Percentiles rank a stretch among this genome's conserved stretches.
These are phyloP conservation scores for Pelecanus crispus DNA, from an alignment of 2,113 vertebrate species.

Conservation along the genomic window DNA sequence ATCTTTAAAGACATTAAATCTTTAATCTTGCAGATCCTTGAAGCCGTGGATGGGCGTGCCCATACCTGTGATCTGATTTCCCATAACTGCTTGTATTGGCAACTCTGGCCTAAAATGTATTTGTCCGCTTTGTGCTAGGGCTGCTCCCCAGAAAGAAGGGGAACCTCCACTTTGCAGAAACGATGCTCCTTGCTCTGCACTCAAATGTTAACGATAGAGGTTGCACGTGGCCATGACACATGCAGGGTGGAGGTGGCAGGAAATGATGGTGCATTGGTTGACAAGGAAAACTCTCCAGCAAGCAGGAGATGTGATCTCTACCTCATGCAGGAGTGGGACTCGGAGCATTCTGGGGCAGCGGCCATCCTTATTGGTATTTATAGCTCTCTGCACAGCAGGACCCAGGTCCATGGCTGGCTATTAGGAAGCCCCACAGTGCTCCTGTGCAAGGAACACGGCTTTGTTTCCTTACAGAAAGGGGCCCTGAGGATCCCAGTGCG, in stretches of 20 bases:
- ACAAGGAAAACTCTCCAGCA: background rate
- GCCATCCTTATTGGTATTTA: background rate
- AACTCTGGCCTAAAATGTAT: background rate
- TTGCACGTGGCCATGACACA: rapidly evolving
- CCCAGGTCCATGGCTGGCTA: background rate
- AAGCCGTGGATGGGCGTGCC: background rate
- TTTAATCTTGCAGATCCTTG: background rate
- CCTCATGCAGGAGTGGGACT: background rate
- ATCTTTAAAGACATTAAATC: background rate
- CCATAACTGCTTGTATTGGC: background rate
- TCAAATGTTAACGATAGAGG: background rate
- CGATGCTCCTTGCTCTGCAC: background rate
- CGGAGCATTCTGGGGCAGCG: background rate
- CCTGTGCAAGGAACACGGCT: background rate
- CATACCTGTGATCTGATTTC: background rate
- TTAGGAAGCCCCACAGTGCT: background rate
- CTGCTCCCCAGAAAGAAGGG: background rate
- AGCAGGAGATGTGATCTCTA: background rate
- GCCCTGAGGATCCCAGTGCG: rapidly evolving
- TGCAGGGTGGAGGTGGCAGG: background rate
- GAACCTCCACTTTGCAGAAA: background rate
- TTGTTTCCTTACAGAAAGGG: background rate
- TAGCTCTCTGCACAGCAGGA: background rate
- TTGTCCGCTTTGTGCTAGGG: background rate
- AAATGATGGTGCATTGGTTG: rapidly evolving